Evolutionary conservation across 2,888 invertebrate genomes (phyloP).

Genomic region (Acronicta aceris): DNA sequence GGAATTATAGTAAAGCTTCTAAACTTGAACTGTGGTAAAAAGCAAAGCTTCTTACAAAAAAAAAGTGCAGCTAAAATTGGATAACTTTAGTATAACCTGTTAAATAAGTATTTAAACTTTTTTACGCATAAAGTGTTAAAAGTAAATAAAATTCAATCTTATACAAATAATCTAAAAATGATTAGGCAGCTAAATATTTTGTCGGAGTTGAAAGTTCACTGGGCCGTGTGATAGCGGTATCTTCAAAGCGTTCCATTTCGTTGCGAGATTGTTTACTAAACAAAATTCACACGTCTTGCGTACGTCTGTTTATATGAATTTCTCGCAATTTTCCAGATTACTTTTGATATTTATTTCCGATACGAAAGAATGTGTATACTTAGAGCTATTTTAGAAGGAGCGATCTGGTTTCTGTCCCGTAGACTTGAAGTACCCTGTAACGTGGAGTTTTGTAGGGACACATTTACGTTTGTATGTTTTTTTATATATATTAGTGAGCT

Average conservation of each 20-base stretch:
- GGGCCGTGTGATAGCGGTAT: constrained; percentile 57
- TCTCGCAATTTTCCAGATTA: constrained; percentile 38
- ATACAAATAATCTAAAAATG: constrained; percentile 39
- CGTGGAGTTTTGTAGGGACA: not conserved
- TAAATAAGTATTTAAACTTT: no score
- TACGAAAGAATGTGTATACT: constrained; percentile 9
- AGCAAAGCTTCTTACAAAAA: no score
- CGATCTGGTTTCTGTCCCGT: constrained; percentile 17
- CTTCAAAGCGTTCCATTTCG: constrained; percentile 48
- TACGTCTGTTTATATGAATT: constrained; percentile 40
- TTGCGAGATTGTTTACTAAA: constrained; percentile 45
- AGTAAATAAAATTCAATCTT: not conserved
- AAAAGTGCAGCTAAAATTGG: no score
- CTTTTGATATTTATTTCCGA: constrained; percentile 32
- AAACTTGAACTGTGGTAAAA: no score
- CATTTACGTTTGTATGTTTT: not conserved
- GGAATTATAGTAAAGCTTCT: no score
- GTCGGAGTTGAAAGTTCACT: constrained; percentile 61
- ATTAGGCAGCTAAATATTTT: constrained; percentile 18
- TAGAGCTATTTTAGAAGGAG: constrained; percentile 2
- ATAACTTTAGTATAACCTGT: no score
- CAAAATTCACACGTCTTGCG: constrained; percentile 40
- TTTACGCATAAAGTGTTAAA: no score
- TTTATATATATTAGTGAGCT: no score
- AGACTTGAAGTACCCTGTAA: not conserved